phyloP scores from a whole-genome alignment of 2,888 invertebrate species.

The Amphipyra tragopoginis region DNA sequence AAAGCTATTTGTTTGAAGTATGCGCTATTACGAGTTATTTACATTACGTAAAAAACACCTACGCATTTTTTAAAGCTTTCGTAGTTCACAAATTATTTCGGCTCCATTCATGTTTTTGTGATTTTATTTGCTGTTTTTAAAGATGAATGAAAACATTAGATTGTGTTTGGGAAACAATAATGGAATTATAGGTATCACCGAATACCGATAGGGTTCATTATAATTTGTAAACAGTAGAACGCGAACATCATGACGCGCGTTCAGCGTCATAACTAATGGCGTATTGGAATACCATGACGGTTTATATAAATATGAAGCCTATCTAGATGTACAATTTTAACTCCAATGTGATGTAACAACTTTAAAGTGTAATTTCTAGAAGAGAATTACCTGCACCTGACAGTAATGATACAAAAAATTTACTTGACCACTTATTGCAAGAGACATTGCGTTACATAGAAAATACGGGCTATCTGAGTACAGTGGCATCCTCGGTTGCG shows the following conservation, averaged over 20 bases:
- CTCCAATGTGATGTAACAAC: slow-evolving; percentile 22
- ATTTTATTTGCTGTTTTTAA: too few species aligned
- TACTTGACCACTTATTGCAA: slow-evolving; percentile 36
- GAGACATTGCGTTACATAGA: slow-evolving; percentile 53
- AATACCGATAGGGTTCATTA: not conserved
- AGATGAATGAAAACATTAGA: slow-evolving; percentile 1
- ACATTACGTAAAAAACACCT: slow-evolving; percentile 42
- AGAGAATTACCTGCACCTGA: slow-evolving; percentile 16
- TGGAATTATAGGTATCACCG: too few species aligned
- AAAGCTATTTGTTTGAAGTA: slow-evolving; percentile 75
- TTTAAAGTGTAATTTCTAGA: slow-evolving; percentile 19
- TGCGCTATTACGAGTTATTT: slow-evolving; percentile 60
- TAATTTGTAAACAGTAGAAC: not conserved
- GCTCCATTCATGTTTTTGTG: slow-evolving; percentile 3
- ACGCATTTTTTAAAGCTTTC: slow-evolving; percentile 24
- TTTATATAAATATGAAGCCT: not conserved
- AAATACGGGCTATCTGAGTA: slow-evolving; percentile 55
- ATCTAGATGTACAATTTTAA: not conserved
- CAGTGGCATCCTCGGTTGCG: slow-evolving; percentile 69
- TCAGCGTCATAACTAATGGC: not conserved
- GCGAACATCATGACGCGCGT: not conserved
- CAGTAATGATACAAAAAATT: slow-evolving; percentile 40
- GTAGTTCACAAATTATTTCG: not conserved
- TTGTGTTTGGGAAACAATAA: not conserved
- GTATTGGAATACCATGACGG: not conserved